These are phyloP conservation scores for Criorhina ranunculi DNA, from an alignment of 2,888 invertebrate genomes.

Conservation along the genomic window DNA sequence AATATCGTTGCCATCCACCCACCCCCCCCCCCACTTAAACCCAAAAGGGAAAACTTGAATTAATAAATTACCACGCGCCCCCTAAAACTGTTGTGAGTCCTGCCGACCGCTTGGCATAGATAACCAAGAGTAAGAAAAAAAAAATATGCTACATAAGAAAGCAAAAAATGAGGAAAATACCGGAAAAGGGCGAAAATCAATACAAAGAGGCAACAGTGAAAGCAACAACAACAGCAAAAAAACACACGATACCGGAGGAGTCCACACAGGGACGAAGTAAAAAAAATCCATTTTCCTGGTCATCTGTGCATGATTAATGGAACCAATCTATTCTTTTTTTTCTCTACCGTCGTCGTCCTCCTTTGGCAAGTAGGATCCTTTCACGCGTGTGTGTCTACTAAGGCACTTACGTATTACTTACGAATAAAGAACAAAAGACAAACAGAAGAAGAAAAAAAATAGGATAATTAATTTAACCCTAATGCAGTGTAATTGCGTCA, in stretches of 20 bases:
- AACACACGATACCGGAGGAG: conserved; percentile 20
- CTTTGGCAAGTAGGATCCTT: conserved; percentile 37
- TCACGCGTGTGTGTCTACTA: conserved; percentile 48
- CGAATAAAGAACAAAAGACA: conserved; percentile 48
- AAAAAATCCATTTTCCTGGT: conserved; percentile 76
- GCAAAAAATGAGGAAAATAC: conserved; percentile 12
- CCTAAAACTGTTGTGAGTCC: conserved; percentile 31
- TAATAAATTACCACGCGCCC: conserved; percentile 70
- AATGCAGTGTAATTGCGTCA: conserved; percentile 76
- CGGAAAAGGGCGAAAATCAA: conserved; percentile 70
- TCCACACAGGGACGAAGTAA: conserved; percentile 67
- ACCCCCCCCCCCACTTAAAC: neutral
- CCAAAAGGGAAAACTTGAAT: conserved; percentile 42
- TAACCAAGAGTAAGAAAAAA: conserved; percentile 23
- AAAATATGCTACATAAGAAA: conserved; percentile 52
- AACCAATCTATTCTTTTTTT: conserved; percentile 65
- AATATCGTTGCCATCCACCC: no score
- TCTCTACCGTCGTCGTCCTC: conserved; percentile 13
- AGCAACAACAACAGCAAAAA: conserved; percentile 17
- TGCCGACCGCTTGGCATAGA: conserved; percentile 23
- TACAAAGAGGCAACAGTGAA: conserved; percentile 65
- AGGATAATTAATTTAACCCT: conserved; percentile 74
- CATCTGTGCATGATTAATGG: conserved; percentile 77
- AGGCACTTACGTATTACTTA: conserved; percentile 64
- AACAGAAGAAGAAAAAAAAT: conserved; percentile 48